phyloP scores from a whole-genome alignment of 2,888 invertebrate species.

The Clostera curtula region DNA sequence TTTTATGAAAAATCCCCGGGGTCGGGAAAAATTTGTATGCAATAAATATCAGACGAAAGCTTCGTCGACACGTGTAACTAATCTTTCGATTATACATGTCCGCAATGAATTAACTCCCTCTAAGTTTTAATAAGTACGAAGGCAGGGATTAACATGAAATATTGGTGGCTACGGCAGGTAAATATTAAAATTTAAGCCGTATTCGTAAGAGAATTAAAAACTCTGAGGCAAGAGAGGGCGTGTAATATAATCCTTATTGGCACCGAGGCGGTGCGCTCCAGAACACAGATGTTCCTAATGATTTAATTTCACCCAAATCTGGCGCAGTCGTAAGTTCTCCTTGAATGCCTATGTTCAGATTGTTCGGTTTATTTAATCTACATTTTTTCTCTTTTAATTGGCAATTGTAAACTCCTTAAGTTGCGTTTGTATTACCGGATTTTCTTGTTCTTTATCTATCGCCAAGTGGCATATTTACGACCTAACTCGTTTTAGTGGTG shows the following conservation, averaged over 20 bases:
- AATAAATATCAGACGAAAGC: slow-evolving; percentile 58
- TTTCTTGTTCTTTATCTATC: slow-evolving; percentile 17
- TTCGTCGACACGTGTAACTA: slow-evolving; percentile 64
- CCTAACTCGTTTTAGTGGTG: too few relatives aligned
- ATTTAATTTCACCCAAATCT: slow-evolving; percentile 56
- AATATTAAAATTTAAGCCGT: slow-evolving; percentile 20
- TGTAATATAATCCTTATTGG: slow-evolving; percentile 28
- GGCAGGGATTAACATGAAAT: slow-evolving; percentile 33
- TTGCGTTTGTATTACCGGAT: slow-evolving; percentile 11
- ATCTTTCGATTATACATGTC: slow-evolving; percentile 53
- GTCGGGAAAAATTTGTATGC: slow-evolving; percentile 47
- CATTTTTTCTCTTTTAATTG: slow-evolving; percentile 22
- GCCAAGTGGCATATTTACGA: slow-evolving; percentile 14
- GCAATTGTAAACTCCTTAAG: slow-evolving; percentile 16
- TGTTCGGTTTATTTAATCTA: slow-evolving; percentile 17
- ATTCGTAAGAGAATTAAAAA: slow-evolving; percentile 21
- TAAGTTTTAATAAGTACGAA: slow-evolving; percentile 34
- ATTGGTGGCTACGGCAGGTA: slow-evolving; percentile 27
- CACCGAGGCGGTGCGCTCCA: slow-evolving; percentile 29
- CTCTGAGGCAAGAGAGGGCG: slow-evolving; percentile 17
- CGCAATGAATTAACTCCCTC: slow-evolving; percentile 37
- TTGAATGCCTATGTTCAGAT: slow-evolving; percentile 34
- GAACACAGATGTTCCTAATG: slow-evolving; percentile 57
- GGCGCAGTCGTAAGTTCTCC: slow-evolving; percentile 27
- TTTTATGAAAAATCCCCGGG: slow-evolving; percentile 56